Conservation (phyloP, 2,113 vertebrate species). For the Ondatra zibethicus region DNA sequence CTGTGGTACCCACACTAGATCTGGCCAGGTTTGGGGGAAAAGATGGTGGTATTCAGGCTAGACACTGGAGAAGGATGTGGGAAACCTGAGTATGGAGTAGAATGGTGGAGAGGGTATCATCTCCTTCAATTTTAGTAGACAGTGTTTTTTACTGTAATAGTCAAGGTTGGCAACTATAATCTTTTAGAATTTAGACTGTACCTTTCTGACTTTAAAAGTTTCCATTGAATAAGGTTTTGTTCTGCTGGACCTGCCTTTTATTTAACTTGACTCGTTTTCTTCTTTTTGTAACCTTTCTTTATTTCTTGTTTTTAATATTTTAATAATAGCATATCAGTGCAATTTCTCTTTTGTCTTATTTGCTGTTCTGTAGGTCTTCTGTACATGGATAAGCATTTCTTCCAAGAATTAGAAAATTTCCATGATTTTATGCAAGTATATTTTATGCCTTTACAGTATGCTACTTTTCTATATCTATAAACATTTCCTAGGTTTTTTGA, state of each 20-base stretch:
- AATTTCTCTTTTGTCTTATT: not conserved
- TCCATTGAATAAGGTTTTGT: no score
- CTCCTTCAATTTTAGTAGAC: not conserved
- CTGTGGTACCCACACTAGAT: not conserved
- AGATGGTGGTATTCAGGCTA: not conserved
- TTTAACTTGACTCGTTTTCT: not conserved
- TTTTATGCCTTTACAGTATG: not conserved
- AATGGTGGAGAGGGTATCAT: not conserved
- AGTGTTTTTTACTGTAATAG: not conserved
- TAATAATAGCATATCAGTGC: not conserved
- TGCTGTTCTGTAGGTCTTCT: not conserved
- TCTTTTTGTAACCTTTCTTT: not conserved
- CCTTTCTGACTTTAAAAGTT: no score
- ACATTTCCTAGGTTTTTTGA: not conserved
- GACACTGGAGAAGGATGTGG: not conserved
- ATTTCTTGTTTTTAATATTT: not conserved
- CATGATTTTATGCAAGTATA: not conserved
- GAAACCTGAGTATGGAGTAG: not conserved
- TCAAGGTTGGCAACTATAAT: not conserved
- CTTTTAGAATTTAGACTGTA: not conserved
- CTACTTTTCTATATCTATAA: not conserved
- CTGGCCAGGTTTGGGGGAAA: not conserved
- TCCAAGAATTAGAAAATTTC: not conserved
- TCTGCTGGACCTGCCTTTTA: not conserved
- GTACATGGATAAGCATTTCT: not conserved